These are phyloP conservation scores for Drosophila oshimai DNA, from an alignment of 1,140 invertebrate genomes.

Conservation along the genomic window DNA sequence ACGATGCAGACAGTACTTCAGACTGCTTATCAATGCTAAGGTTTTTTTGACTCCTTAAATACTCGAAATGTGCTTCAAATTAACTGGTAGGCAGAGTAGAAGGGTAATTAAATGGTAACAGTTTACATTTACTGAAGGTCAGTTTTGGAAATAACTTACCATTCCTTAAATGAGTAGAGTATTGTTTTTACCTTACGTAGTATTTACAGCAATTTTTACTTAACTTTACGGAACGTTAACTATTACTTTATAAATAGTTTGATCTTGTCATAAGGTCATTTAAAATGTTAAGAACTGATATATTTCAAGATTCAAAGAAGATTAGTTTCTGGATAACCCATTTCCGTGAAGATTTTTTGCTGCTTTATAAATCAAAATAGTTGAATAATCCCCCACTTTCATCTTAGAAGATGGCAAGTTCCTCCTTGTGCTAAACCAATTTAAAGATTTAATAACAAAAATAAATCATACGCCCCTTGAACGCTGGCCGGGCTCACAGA, in stretches of 20 bases:
- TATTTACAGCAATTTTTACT: too few species aligned
- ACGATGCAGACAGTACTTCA: constrained; percentile 23
- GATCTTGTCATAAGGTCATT: too few species aligned
- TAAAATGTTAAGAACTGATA: too few species aligned
- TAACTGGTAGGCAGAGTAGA: neutral
- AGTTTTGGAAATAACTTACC: too few species aligned
- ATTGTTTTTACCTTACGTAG: too few species aligned
- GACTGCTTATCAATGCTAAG: neutral
- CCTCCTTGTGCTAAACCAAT: constrained; percentile 21
- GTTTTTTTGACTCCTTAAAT: neutral
- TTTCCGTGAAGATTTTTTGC: neutral
- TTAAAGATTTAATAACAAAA: constrained; percentile 70
- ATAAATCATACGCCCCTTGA: constrained; percentile 69
- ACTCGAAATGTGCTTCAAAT: neutral
- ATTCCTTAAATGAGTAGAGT: too few species aligned
- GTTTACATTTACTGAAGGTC: too few species aligned
- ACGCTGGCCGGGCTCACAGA: constrained; percentile 14
- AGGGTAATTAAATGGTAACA: neutral
- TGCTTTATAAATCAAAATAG: constrained; percentile 7
- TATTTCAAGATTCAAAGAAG: neutral
- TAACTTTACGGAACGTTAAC: too few species aligned
- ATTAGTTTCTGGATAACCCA: too few species aligned
- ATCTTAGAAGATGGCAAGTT: neutral
- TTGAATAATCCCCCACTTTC: neutral
- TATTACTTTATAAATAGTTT: too few species aligned